Evolutionary conservation across 2,113 vertebrate genomes (phyloP), one percentile per base, ranked within the genome.

Genomic region (Mormyrus iriodes): DNA sequence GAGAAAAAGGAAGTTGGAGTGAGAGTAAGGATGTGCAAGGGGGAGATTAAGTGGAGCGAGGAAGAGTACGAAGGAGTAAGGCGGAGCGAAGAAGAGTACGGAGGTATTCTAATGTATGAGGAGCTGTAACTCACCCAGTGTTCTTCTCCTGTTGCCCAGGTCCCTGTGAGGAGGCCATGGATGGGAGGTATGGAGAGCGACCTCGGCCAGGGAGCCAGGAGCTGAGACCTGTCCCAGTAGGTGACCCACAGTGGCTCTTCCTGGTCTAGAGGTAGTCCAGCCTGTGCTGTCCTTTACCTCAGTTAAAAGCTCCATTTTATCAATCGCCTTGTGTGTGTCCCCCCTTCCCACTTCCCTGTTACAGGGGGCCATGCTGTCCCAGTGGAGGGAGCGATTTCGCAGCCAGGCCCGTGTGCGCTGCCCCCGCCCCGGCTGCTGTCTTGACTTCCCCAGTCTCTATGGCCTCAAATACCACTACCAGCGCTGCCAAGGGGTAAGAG

Each of bases 401-500:
- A 96, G 96, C 27, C 96, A 96, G 86, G 97, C 97, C 39, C 96
- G 97, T 92, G 97, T 99, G 94, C 98, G 97, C 92, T 99, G 98
- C 94, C 98, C 98, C 21, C 96, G 97, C 93, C 96, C 97, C 0
- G 97, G 98, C 92, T 99, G 98, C 95, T 98, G 98, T 97, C 95
- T 99, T 95, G 98, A 99, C 94, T 99, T 99, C 92, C 97, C 98
- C 92, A 99, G 97, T 95, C 98, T 99, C 93, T 99, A 97, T 85
- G 97, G 98, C 90, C 96, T 99, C 94, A 99, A 99, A 93, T 98
- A 98, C 95, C 98, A 99, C 94, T 99, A 98, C 94, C 97, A 99
- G 93, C 97, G 98, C 92, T 99, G 97, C 95, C 97, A 96, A 92
- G 98, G 97, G 97, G 98, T 98, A 96, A 98, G 97, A 0, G 89